Base-by-base conservation (phyloP, 2,797 vertebrate genomes). In the Malurus leucopterus region DNA sequence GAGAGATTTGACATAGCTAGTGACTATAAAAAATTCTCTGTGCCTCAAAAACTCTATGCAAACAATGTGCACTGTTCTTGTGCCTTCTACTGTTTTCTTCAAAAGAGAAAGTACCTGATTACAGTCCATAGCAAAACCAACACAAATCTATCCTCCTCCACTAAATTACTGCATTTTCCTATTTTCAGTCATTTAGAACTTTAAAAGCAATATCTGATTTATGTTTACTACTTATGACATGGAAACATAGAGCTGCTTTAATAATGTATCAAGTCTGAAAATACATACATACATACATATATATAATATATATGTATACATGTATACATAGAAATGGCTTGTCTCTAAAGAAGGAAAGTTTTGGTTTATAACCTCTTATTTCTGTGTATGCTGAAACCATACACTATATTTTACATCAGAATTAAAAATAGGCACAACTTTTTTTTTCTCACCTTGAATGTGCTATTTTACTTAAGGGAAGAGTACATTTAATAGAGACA, bases 381-480 rank as follows among this genome's bases (percentile, higher is more conserved):
- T 71, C 23, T 65, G 18, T 86, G 12, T 6, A 47, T 62, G 30
- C 22, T 88, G 51, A 75, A 85, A 61, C 27, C 18, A 64, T 3
- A 41, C 32, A 21, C 32, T 68, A 24, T 49, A 84, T 64, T 79
- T 89, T 50, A 58, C 15, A 16, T 29, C 51, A 84, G 47, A 93
- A 71, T 64, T 91, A 86, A 88, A 89, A 91, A 92, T 77, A 94
- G 73, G 51, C 11, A 43, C 87, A 76, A 86, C 72, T 89, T 91
- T 92, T n/a, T 36, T 36, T 36, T 36, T 36, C 69, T 90, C 80
- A 83, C 73, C 85, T 95, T 91, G 73, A 74, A 54, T 71, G 41
- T 74, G 46, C 79, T 89, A 77, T 91, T 87, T 92, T 81, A 58
- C 73, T 69, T 50, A 84, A 55, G 40, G 26, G 65, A 80, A 74